Evolutionary conservation across 1,140 invertebrate species (phyloP), one percentile per base, ranked within the genome.

Genomic region (Lucilia cuprina): DNA sequence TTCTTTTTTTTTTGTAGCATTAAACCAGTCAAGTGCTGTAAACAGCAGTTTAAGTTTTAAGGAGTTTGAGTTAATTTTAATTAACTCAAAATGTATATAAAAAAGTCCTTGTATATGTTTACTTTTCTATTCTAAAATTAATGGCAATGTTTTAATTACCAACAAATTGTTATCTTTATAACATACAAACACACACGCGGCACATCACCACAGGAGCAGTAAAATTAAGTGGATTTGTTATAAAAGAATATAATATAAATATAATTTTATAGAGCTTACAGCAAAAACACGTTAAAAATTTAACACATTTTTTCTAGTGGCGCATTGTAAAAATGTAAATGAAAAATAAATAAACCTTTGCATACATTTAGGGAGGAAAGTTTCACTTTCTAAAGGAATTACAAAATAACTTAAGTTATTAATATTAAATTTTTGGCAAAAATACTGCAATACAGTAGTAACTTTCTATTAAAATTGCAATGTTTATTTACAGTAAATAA

Each of bases 91-190:
- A 70, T 25, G 65, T 21, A 2, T 30, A 30, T 3, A 70, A 70
- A n/a, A 60, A 17, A 7, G 19, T 25, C 9, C 21, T 7, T 17
- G 55, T 17, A 17, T 60, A 60, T 60, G 41, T 41, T 3, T 41
- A 41, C 3, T 60, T 30, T 30, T 19, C n/a, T 70, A 70, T 70
- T 70, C n/a, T 70, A 25, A 70, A 70, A 21, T 80, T 80, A 80
- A 80, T 80, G 77, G 19, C 10, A 50, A 35, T 49, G 41, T 49
- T 80, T 80, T 80, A 80, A 80, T 80, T 80, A 80, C 77, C 77
- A 50, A 80, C 77, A 50, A 80, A 80, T 80, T 80, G 77, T 80
- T 80, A 80, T 80, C 77, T 80, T 80, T 80, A 80, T 80, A 25
- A 49, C 75, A 78, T 17, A n/a, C 34, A 1, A 35, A 78, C 75